Percentiles rank a stretch among this genome's conserved stretches.
These are phyloP conservation scores for Hirtodrosophila histrioides DNA, from an alignment of 2,888 invertebrate genomes.

Conservation along the genomic window DNA sequence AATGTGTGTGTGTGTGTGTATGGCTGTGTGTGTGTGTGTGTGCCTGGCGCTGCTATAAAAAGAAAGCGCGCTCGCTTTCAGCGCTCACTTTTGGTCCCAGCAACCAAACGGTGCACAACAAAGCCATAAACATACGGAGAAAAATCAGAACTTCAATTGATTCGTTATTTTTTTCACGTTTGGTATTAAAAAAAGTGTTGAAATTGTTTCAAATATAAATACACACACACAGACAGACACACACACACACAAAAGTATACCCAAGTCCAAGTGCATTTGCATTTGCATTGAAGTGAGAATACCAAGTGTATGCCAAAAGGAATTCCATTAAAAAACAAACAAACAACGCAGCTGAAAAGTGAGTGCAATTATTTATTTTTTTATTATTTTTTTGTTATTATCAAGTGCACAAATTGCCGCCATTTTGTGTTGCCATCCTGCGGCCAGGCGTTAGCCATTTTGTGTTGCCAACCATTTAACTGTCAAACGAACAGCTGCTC, in stretches of 20 bases:
- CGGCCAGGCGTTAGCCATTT: constrained; percentile 12
- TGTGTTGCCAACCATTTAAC: constrained; percentile 8
- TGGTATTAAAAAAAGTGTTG: constrained; percentile 31
- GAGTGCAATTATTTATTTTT: constrained; percentile 42
- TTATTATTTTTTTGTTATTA: not conserved
- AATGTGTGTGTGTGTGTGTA: constrained; percentile 9
- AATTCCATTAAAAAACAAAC: constrained; percentile 49
- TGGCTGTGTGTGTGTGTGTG: constrained; percentile 21
- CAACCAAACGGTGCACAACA: constrained; percentile 76
- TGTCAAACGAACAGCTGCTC: not conserved
- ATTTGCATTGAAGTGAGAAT: constrained; percentile 53
- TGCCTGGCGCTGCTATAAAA: constrained; percentile 66
- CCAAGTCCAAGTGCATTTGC: constrained; percentile 51
- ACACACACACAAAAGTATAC: constrained; percentile 21
- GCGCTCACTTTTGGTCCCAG: constrained; percentile 83
- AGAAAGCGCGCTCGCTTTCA: constrained; percentile 66
- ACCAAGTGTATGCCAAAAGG: constrained; percentile 38
- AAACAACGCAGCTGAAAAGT: constrained; percentile 19
- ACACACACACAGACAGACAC: constrained; percentile 26
- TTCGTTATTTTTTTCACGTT: constrained; percentile 24
- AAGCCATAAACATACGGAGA: constrained; percentile 13
- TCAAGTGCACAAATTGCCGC: constrained; percentile 11
- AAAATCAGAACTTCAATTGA: constrained; percentile 22
- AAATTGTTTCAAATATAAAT: constrained; percentile 18
- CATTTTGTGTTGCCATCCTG: constrained; percentile 16